phyloP scores from a whole-genome alignment of 2,888 invertebrate species.

The Aspidiotus destructor region DNA sequence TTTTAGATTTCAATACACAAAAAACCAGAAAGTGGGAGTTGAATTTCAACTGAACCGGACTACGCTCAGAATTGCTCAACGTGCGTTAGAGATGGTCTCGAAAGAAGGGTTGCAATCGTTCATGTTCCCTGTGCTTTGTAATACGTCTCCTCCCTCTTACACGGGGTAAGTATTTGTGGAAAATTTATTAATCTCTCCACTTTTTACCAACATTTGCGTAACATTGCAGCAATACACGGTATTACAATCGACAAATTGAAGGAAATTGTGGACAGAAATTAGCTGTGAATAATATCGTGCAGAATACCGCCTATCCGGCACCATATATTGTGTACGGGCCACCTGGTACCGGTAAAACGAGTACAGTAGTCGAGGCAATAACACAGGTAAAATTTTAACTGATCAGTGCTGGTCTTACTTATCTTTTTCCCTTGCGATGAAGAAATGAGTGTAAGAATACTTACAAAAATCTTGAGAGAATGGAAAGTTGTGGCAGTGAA shows the following conservation, averaged over 20 bases:
- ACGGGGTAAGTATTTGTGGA: too few species aligned
- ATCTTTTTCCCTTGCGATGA: too few species aligned
- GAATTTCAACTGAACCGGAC: constrained; percentile 40
- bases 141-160: too few species aligned
- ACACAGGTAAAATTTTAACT: constrained; percentile 47
- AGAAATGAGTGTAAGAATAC: too few species aligned
- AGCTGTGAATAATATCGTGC: constrained; percentile 58
- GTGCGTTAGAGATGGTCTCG: constrained; percentile 38
- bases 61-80: constrained; percentile 40
- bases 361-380: constrained; percentile 60
- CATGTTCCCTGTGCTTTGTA: constrained; percentile 5
- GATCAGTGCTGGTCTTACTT: too few species aligned
- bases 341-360: constrained; percentile 69
- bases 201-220: too few species aligned
- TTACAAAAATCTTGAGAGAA: too few species aligned
- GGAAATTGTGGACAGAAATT: constrained; percentile 52
- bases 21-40: constrained; percentile 37
- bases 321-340: constrained; percentile 82
- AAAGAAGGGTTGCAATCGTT: not conserved
- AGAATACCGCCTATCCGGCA: constrained; percentile 51
- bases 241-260: constrained; percentile 41
- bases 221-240: not conserved
- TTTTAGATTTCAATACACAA: constrained; percentile 8
- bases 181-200: too few species aligned
- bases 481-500: too few species aligned